A percentile compares a stretch with the other conserved stretches of the same genome.
These are phyloP conservation scores for Zelleria hepariella DNA, from an alignment of 2,888 invertebrate species.

Conservation along the genomic window DNA sequence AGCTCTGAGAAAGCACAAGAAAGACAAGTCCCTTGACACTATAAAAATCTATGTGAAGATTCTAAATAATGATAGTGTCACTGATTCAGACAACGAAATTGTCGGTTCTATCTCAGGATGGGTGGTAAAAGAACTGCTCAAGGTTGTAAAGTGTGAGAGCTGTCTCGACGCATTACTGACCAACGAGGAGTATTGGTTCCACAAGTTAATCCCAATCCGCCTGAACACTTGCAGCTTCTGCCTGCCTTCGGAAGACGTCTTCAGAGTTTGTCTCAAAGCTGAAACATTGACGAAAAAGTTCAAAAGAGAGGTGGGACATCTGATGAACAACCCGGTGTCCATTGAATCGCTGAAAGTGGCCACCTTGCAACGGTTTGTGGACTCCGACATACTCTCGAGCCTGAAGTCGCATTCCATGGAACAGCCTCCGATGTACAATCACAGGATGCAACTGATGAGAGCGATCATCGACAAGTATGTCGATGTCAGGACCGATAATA, in stretches of 20 bases:
- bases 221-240: constrained; percentile 1
- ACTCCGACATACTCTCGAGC: not conserved
- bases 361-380: not conserved
- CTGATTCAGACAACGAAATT: constrained; percentile 1
- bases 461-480: constrained; percentile 2
- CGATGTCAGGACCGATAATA: not conserved
- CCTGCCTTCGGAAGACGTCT: constrained; percentile 8
- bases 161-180: constrained; percentile 5
- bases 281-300: constrained; percentile 1
- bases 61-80: constrained; percentile 3
- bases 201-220: constrained; percentile 7
- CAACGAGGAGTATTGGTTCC: constrained; percentile 6
- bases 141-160: constrained; percentile 7
- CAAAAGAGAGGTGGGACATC: not conserved
- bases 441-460: not conserved
- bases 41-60: not conserved
- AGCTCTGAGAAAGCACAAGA: not conserved
- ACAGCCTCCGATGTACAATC: not conserved
- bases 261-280: constrained; percentile 8
- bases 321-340: not conserved
- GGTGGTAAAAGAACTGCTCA: constrained; percentile 7
- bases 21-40: not conserved
- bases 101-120: constrained; percentile 9
- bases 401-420: not conserved
- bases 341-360: not conserved